Conservation (phyloP, 1,140 invertebrate genomes). For the Euura lappo region DNA sequence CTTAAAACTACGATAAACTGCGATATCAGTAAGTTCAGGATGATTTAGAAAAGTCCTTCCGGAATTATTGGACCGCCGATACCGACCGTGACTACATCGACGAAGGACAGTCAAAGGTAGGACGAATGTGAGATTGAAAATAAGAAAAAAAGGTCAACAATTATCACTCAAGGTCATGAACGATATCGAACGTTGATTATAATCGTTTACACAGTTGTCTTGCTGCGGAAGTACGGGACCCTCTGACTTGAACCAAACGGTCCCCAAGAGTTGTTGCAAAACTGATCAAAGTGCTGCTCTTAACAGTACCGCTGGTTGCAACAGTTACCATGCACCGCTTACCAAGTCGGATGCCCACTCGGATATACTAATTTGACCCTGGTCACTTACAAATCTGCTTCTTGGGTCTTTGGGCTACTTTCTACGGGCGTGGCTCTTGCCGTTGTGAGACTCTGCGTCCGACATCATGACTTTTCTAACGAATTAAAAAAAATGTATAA, state of each 20-base stretch:
- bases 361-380: conserved; percentile 59
- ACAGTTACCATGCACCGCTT: no score
- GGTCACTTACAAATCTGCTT: conserved; percentile 57
- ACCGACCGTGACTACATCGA: conserved; percentile 55
- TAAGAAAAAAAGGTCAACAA: no score
- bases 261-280: conserved; percentile 48
- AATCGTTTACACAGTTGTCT: no score
- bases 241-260: conserved; percentile 54
- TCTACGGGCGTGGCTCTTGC: conserved; percentile 71
- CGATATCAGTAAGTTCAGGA: conserved; percentile 31
- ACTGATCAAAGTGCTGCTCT: neutral
- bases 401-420: conserved; percentile 66
- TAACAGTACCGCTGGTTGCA: neutral
- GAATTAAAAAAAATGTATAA: conserved; percentile 29
- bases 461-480: conserved; percentile 8
- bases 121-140: no score
- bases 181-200: no score
- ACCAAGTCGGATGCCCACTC: neutral
- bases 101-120: conserved; percentile 61
- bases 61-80: conserved; percentile 39
- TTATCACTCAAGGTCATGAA: no score
- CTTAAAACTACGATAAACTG: conserved; percentile 43
- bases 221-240: conserved; percentile 68
- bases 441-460: conserved; percentile 65
- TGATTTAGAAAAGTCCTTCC: conserved; percentile 41